Evolutionary conservation across 2,113 vertebrate genomes (phyloP).

Genomic region (Guaruba guarouba): DNA sequence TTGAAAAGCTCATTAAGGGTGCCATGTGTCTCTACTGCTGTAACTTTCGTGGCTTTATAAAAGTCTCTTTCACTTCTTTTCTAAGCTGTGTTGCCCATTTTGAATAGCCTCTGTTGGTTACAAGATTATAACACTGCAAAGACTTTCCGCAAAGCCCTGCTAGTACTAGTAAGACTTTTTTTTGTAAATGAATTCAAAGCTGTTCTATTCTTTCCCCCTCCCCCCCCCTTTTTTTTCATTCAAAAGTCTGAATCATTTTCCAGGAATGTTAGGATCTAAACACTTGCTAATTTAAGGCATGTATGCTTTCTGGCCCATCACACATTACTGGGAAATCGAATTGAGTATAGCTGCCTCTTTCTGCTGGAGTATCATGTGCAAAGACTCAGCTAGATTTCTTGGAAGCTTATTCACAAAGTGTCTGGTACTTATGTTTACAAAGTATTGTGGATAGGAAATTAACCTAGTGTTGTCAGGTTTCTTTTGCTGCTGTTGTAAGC

Average conservation of each 20-base stretch:
- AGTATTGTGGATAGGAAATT: not conserved
- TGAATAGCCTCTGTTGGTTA: conserved; percentile 46
- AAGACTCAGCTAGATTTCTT: not conserved
- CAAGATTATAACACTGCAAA: not conserved
- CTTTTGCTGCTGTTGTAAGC: not conserved
- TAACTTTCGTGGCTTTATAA: conserved; percentile 36
- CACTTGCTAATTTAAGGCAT: conserved; percentile 4
- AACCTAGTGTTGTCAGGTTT: not conserved
- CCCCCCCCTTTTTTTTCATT: not conserved
- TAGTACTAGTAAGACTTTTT: not conserved
- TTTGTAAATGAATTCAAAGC: not conserved
- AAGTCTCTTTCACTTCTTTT: conserved; percentile 50
- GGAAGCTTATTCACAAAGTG: not conserved
- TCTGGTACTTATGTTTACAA: not conserved
- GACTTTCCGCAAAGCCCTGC: not conserved
- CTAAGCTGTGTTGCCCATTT: conserved; percentile 19
- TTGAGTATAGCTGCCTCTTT: not conserved
- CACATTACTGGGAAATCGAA: not conserved
- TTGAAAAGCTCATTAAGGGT: conserved; percentile 46
- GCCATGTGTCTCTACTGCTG: conserved; percentile 43
- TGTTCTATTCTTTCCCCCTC: not conserved
- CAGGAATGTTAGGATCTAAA: conserved; percentile 12
- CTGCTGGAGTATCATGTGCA: not conserved
- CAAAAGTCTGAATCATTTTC: conserved; percentile 32
- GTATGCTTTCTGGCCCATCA: not conserved